Evolutionary conservation across 2,888 invertebrate genomes (phyloP).

Genomic region (Parthenolecanium corni): DNA sequence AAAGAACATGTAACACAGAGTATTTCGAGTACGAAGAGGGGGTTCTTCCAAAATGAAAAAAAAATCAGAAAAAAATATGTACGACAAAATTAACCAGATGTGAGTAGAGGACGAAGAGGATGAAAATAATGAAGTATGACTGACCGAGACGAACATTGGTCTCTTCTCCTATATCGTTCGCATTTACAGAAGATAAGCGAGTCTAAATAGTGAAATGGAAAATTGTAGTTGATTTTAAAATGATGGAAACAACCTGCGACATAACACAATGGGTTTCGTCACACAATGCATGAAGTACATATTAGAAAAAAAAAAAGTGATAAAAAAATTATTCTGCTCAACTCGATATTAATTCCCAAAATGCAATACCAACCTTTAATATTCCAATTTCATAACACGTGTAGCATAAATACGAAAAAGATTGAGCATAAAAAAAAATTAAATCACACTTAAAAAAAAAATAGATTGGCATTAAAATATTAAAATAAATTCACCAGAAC

Average conservation of each 20-base stretch:
- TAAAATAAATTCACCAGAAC: too few relatives aligned
- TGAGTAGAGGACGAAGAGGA: neutral
- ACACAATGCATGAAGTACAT: too few relatives aligned
- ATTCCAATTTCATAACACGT: too few relatives aligned
- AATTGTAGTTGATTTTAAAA: neutral
- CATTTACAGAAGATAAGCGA: slow-evolving; percentile 22
- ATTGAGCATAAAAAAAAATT: too few relatives aligned
- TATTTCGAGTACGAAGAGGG: neutral
- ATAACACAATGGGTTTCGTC: too few relatives aligned
- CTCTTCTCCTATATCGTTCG: neutral
- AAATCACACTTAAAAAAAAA: too few relatives aligned
- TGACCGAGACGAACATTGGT: slow-evolving; percentile 24
- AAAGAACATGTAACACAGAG: slow-evolving; percentile 3
- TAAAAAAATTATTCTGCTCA: too few relatives aligned
- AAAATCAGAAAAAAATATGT: slow-evolving; percentile 2
- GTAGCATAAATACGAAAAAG: too few relatives aligned
- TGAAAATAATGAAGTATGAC: slow-evolving; percentile 19
- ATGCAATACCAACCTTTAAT: too few relatives aligned
- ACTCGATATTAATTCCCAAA: too few relatives aligned
- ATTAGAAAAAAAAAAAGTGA: too few relatives aligned
- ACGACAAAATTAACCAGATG: slow-evolving; percentile 18
- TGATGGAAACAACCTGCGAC: neutral
- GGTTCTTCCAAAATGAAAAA: slow-evolving; percentile 7
- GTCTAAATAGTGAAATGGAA: slow-evolving; percentile 25
- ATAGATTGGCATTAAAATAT: too few relatives aligned